Evolutionary conservation across 2,888 invertebrate genomes (phyloP), one percentile per base, ranked within the genome.

Genomic region (Amphipyra berbera): DNA sequence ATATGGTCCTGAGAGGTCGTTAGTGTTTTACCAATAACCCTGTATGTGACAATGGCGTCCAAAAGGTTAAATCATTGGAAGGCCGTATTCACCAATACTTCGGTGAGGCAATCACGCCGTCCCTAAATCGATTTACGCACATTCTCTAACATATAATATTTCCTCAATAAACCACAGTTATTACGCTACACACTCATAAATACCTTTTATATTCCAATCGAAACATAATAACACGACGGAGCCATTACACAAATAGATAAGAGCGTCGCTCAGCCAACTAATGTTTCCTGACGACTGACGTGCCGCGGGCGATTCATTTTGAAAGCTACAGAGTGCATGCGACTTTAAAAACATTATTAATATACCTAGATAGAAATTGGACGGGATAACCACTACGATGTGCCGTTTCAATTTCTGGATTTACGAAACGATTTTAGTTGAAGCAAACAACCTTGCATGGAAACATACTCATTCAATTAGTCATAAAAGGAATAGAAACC

Each of bases 151-250:
- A 49, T 52, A 37, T 57, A 33, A 45, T 33, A 50, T 68, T 59
- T 68, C 54, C 21, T 38, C 54, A 69, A 69, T 74, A 69, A 74
- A 44, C 33, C 38, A 13, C 45, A 44, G 63, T 54, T 57, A 57
- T 54, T 55, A 55, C 30, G 41, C 35, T 57, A 44, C 52, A 61
- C n/a, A 33, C 48, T 54, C 69, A 38, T 62, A 61, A 73, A 70
- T 62, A 58, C 53, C 44, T 70, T 67, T 73, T 54, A 68, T 62
- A 57, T 62, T 62, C 27, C 45, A 69, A 62, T 71, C 50, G 54
- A 37, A 50, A 47, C 41, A 57, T 70, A 54, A 58, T 44, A 61
- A 61, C 40, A 49, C 37, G 55, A 35, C 12, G 40, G 27, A 44
- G 46, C 54, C 50, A 69, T 74, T 54, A 70, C 64, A 40, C 37